A percentile compares a stretch with the other conserved stretches of the same genome.
phyloP scores from a whole-genome alignment of 2,113 vertebrate species.

The Eudyptes chrysolophus region DNA sequence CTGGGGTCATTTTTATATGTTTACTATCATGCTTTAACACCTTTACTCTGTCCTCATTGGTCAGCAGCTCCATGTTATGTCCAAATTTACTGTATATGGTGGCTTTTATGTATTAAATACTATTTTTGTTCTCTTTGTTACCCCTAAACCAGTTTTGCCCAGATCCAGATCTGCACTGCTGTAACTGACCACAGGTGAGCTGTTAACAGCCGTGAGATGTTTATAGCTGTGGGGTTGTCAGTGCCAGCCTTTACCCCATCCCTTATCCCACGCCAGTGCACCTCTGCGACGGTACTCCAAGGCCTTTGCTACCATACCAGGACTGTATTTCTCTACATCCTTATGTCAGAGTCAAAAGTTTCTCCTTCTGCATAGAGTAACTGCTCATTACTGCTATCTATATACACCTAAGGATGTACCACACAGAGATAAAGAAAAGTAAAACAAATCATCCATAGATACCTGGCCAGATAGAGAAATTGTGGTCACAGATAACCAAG shows the following conservation, averaged over 20 bases:
- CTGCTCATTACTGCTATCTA: background rate
- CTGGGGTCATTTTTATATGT: background rate
- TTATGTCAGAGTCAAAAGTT: background rate
- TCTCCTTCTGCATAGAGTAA: background rate
- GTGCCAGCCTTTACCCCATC: background rate
- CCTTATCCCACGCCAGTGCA: fast-evolving
- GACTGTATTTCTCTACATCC: background rate
- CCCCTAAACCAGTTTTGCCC: background rate
- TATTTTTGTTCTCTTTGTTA: background rate
- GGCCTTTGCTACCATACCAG: background rate
- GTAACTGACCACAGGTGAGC: background rate
- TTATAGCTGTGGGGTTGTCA: background rate
- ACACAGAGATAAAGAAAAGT: background rate
- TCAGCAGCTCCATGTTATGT: background rate
- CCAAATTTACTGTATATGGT: background rate
- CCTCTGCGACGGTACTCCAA: background rate
- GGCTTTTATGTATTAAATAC: background rate
- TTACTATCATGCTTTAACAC: background rate
- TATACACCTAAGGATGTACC: background rate
- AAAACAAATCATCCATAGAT: background rate
- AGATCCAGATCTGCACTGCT: background rate
- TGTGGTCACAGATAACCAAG: background rate
- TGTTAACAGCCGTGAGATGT: background rate
- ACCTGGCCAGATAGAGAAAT: background rate
- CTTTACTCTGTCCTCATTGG: background rate